phyloP scores from a whole-genome alignment of 2,888 invertebrate species.

The Scrobipalpa atriplicella region DNA sequence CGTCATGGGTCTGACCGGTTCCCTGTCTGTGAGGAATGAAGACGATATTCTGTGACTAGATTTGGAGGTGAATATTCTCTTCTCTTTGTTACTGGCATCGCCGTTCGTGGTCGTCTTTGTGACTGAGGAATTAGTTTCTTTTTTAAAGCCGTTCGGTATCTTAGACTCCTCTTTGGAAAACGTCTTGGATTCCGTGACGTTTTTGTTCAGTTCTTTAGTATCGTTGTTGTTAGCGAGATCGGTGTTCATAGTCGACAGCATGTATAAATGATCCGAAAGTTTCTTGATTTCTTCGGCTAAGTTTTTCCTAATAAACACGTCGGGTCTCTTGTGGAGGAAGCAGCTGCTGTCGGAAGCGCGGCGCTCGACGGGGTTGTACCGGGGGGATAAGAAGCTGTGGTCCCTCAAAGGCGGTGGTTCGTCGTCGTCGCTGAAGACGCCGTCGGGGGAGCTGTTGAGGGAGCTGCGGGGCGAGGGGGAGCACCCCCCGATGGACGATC shows the following conservation, averaged over 20 bases:
- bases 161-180: conserved; percentile 62
- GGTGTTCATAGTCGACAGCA: conserved; percentile 86
- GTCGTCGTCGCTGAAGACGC: conserved; percentile 78
- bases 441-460: conserved; percentile 85
- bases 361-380: conserved; percentile 84
- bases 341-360: conserved; percentile 91
- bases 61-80: conserved; percentile 68
- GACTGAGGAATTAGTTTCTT: conserved; percentile 54
- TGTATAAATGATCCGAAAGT: conserved; percentile 89
- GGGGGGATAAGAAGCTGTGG: conserved; percentile 55
- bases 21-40: conserved; percentile 65
- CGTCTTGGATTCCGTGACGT: conserved; percentile 62
- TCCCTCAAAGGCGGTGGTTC: conserved; percentile 66
- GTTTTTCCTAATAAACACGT: conserved; percentile 85
- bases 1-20: conserved; percentile 73
- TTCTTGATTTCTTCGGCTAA: conserved; percentile 93
- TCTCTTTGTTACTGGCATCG: conserved; percentile 58
- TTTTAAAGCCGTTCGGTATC: conserved; percentile 65
- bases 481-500: conserved; percentile 85
- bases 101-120: conserved; percentile 68
- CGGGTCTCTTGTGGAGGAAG: conserved; percentile 83
- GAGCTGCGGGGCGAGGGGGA: conserved; percentile 92
- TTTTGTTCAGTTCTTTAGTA: conserved; percentile 70
- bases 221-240: conserved; percentile 76
- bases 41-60: conserved; percentile 71